A percentile compares a stretch with the other conserved stretches of the same genome.
Conservation (phyloP, 2,888 invertebrate genomes). For the Melanchra persicariae region DNA sequence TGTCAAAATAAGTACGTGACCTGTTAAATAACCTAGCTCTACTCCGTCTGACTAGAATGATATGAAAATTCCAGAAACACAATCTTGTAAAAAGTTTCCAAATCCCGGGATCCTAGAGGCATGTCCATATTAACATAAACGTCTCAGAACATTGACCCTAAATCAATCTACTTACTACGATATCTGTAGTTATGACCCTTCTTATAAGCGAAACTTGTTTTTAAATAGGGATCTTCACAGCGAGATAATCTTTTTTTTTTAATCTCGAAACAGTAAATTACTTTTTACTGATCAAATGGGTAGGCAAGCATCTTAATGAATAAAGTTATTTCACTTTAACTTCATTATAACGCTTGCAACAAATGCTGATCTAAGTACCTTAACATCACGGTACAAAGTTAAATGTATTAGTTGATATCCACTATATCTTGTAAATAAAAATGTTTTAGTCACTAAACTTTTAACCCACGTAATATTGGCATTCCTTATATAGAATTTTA, state of each 20-base stretch:
- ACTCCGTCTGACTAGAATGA: not conserved
- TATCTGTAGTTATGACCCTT: slow-evolving; percentile 55
- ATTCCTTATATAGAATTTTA: slow-evolving; percentile 66
- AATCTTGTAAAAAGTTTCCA: not conserved
- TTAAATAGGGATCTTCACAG: slow-evolving; percentile 52
- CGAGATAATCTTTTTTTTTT: slow-evolving; percentile 55
- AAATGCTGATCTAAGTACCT: slow-evolving; percentile 48
- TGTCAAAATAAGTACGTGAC: not conserved
- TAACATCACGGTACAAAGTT: slow-evolving; percentile 54
- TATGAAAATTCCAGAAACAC: not conserved
- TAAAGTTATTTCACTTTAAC: slow-evolving; percentile 24
- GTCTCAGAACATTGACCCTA: not conserved
- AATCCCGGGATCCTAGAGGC: not conserved
- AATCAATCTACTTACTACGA: slow-evolving; percentile 7
- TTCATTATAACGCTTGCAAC: slow-evolving; percentile 45
- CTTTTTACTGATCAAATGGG: slow-evolving; percentile 27
- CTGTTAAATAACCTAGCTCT: not conserved
- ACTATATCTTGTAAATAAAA: slow-evolving; percentile 66
- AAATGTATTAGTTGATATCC: slow-evolving; percentile 60
- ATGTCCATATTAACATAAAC: not conserved
- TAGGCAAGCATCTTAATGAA: slow-evolving; percentile 51
- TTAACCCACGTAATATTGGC: slow-evolving; percentile 62
- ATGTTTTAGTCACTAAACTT: slow-evolving; percentile 65
- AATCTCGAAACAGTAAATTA: slow-evolving; percentile 40
- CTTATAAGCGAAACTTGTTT: slow-evolving; percentile 66